Conservation (phyloP, 2,888 invertebrate species). For the Chalcosyrphus nemorum region DNA sequence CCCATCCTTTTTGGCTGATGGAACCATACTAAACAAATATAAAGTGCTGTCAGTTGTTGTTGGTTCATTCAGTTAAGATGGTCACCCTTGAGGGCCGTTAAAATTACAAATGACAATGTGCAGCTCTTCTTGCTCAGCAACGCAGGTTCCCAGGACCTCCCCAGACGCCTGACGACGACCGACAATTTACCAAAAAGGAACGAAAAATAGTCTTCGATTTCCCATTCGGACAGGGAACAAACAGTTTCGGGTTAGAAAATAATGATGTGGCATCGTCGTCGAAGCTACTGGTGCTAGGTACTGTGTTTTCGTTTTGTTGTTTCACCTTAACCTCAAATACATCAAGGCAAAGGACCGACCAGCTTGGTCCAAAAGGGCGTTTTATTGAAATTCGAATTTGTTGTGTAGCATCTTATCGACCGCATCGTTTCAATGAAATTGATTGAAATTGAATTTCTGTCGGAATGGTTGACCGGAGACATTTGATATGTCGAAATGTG, state of each 20-base stretch:
- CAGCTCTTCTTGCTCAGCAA: slow-evolving; percentile 5
- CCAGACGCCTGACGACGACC: no score
- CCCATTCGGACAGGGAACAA: slow-evolving; percentile 67
- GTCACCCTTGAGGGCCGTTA: slow-evolving; percentile 69
- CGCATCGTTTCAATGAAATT: slow-evolving; percentile 71
- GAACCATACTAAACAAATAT: slow-evolving; percentile 51
- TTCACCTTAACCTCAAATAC: slow-evolving; percentile 71
- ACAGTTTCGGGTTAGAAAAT: slow-evolving; percentile 69
- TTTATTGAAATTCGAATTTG: slow-evolving; percentile 67
- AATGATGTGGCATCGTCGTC: slow-evolving; percentile 70
- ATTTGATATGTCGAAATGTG: slow-evolving; percentile 64
- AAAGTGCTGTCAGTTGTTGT: slow-evolving; percentile 64
- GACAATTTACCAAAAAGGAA: slow-evolving; percentile 44
- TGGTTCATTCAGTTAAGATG: slow-evolving; percentile 54
- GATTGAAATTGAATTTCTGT: slow-evolving; percentile 73
- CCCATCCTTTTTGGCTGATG: not conserved
- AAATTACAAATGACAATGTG: slow-evolving; percentile 72
- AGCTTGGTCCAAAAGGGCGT: slow-evolving; percentile 33
- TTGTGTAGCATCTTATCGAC: slow-evolving; percentile 69
- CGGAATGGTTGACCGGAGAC: slow-evolving; percentile 64
- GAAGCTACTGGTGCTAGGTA: slow-evolving; percentile 30
- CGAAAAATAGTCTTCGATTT: slow-evolving; percentile 71
- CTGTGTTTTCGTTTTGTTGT: slow-evolving; percentile 68
- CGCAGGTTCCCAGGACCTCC: not conserved
- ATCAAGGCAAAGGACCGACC: slow-evolving; percentile 48